Evolutionary conservation across 64 coral and sea anemone species (phyloP).

Genomic region (Dendrophyllia cribrosa): DNA sequence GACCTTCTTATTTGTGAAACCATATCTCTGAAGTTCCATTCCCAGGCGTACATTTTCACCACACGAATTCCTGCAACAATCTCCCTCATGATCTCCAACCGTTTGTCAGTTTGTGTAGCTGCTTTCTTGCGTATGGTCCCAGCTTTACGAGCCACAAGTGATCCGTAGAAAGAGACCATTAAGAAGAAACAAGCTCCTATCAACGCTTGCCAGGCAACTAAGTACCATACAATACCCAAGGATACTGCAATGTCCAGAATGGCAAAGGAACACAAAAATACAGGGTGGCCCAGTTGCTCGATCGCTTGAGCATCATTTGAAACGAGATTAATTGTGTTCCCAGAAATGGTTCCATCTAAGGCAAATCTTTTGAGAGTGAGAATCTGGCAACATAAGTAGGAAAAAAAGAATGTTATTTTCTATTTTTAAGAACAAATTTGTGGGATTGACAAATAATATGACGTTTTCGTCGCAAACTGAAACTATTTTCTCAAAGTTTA

Average conservation of each 20-base stretch:
- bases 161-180: neutral
- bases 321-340: conserved; percentile 43
- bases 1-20: conserved; percentile 41
- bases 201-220: conserved; percentile 55
- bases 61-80: conserved; percentile 48
- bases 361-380: neutral
- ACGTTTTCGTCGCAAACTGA: too few relatives aligned
- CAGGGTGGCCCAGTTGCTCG: neutral
- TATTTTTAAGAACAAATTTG: too few relatives aligned
- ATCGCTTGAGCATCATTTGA: conserved; percentile 45
- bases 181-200: neutral
- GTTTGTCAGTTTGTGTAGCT: conserved; percentile 29
- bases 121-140: neutral
- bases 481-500: too few relatives aligned
- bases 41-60: conserved; percentile 63
- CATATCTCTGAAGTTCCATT: conserved; percentile 39
- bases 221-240: conserved; percentile 21
- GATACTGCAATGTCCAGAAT: neutral
- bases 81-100: conserved; percentile 26
- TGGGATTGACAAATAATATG: too few relatives aligned
- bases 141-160: neutral
- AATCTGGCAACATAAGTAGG: neutral
- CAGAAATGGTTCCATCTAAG: conserved; percentile 4
- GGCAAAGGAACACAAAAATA: neutral
- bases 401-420: neutral